phyloP scores from a whole-genome alignment of 2,888 invertebrate species.

The Chirona hameri region DNA sequence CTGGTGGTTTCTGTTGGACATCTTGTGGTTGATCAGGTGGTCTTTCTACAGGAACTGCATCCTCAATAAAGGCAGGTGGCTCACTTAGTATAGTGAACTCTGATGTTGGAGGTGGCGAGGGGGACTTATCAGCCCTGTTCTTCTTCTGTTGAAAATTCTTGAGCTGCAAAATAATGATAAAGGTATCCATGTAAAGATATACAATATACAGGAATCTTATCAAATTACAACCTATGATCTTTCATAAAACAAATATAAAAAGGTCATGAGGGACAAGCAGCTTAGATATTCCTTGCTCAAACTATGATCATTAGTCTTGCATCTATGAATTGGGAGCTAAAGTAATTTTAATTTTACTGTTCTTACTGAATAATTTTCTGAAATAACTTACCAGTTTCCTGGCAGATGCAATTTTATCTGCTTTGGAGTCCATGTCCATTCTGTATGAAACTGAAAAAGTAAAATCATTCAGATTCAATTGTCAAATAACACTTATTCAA shows the following conservation, averaged over 20 bases:
- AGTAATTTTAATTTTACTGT: neutral
- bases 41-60: neutral
- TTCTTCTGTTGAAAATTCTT: neutral
- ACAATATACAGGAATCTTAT: neutral
- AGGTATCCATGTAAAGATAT: neutral
- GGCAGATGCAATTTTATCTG: neutral
- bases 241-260: neutral
- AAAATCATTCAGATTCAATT: too few relatives aligned
- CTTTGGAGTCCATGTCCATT: neutral
- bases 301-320: neutral
- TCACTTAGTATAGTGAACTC: neutral
- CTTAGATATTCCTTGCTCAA: neutral
- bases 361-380: neutral
- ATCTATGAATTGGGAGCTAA: neutral
- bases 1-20: neutral
- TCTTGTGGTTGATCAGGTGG: neutral
- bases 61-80: neutral
- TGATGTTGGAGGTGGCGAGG: neutral
- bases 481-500: too few relatives aligned
- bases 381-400: neutral
- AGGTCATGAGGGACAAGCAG: neutral
- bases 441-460: neutral
- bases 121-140: neutral
- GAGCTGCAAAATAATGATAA: neutral
- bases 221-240: neutral